These are phyloP conservation scores for Dissostichus mawsoni DNA, from an alignment of 2,113 vertebrate species.

Conservation along the genomic window DNA sequence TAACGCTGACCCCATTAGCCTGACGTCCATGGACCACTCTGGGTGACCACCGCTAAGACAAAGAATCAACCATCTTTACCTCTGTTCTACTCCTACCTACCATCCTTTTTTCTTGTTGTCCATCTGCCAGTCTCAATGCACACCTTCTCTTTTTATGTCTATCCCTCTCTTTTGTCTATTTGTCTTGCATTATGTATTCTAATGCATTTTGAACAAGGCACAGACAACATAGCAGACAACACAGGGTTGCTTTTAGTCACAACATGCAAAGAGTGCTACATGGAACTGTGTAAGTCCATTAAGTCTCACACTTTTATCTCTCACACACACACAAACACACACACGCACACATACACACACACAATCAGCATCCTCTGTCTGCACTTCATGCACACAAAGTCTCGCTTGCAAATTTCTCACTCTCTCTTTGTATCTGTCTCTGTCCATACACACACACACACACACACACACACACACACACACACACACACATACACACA, in stretches of 20 bases:
- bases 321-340: too few relatives aligned
- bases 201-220: conserved; percentile 48
- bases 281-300: conserved; percentile 16
- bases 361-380: conserved; percentile 44
- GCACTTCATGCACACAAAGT: conserved; percentile 39
- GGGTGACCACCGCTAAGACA: conserved; percentile 60
- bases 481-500: conserved; percentile 57
- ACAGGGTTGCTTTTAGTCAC: conserved; percentile 44
- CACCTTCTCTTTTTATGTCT: neutral
- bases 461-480: conserved; percentile 49
- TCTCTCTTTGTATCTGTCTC: conserved; percentile 59
- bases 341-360: neutral
- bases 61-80: conserved; percentile 50
- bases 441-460: conserved; percentile 67
- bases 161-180: conserved; percentile 32
- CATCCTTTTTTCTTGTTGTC: neutral
- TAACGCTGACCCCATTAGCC: conserved; percentile 67
- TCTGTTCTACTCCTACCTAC: neutral
- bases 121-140: conserved; percentile 13
- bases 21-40: conserved; percentile 55
- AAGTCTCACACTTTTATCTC: conserved; percentile 33
- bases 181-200: conserved; percentile 49
- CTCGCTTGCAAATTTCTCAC: conserved; percentile 55
- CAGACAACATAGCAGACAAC: conserved; percentile 26
- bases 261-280: conserved; percentile 30